Conservation (phyloP, 1,140 invertebrate species). For the Chrysopa pallens region DNA sequence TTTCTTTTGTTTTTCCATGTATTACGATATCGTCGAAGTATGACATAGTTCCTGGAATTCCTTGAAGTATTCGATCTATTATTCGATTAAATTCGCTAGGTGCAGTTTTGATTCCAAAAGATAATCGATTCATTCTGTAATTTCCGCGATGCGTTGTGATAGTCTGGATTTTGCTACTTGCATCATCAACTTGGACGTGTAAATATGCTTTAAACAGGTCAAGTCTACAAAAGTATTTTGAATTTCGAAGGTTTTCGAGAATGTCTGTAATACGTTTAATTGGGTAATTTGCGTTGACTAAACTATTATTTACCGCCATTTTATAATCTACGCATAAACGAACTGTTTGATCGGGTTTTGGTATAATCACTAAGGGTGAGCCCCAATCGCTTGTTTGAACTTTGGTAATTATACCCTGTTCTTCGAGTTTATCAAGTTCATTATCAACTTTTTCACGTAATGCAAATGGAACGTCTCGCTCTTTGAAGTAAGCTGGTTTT, state of each 20-base stretch:
- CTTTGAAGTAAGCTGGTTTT: constrained; percentile 9
- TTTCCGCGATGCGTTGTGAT: constrained; percentile 14
- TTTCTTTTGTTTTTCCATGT: constrained; percentile 9
- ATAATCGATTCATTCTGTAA: constrained; percentile 18
- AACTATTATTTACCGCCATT: constrained; percentile 9
- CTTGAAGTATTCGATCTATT: constrained; percentile 22
- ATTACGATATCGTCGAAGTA: constrained; percentile 17
- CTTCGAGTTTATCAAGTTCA: constrained; percentile 6
- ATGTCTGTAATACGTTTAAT: constrained; percentile 13
- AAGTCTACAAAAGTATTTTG: constrained; percentile 11
- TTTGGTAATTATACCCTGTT: constrained; percentile 5
- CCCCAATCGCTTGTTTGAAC: constrained; percentile 6
- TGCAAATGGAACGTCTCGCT: constrained; percentile 10
- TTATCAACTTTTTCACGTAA: constrained; percentile 7
- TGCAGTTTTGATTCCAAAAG: constrained; percentile 25
- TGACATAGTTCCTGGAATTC: constrained; percentile 5
- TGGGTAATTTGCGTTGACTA: constrained; percentile 9
- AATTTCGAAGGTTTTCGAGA: constrained; percentile 6
- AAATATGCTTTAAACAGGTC: constrained; percentile 16
- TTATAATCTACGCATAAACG: constrained; percentile 20
- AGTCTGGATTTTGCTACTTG: neutral
- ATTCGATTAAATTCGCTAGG: constrained; percentile 27
- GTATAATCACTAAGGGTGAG: constrained; percentile 4
- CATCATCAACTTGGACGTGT: constrained; percentile 7
- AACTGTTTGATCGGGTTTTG: constrained; percentile 1